Conservation (phyloP, 2,113 vertebrate species). For the Notarius lentiginosus region DNA sequence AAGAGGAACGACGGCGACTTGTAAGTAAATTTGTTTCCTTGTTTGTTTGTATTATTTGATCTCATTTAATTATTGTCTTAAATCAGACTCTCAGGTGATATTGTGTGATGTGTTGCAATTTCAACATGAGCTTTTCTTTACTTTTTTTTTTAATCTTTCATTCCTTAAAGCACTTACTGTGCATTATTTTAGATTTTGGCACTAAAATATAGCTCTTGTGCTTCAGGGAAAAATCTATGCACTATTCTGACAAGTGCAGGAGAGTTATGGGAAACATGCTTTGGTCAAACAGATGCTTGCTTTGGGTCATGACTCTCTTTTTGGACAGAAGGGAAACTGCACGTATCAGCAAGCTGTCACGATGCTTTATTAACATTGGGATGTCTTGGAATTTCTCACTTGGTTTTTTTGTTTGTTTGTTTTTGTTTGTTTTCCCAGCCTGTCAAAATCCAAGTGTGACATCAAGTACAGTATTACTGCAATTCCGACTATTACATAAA, state of each 20-base stretch:
- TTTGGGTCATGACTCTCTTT: constrained; percentile 34
- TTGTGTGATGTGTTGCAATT: background rate
- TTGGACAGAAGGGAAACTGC: constrained; percentile 8
- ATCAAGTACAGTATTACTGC: background rate
- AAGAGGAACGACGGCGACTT: constrained; percentile 92
- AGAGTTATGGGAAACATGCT: constrained; percentile 34
- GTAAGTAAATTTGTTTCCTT: constrained; percentile 70
- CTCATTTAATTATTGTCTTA: background rate
- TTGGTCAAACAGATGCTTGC: constrained; percentile 38
- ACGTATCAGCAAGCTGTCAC: constrained; percentile 16
- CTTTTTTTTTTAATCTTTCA: background rate
- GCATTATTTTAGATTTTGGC: background rate
- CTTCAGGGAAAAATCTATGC: background rate
- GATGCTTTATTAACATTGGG: background rate
- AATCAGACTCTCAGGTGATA: background rate
- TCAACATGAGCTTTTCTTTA: background rate
- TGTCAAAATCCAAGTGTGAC: background rate
- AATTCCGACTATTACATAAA: background rate
- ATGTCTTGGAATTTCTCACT: constrained; percentile 9
- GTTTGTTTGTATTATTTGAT: background rate
- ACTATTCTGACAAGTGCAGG: constrained; percentile 21
- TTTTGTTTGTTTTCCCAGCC: background rate
- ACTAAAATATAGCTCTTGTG: constrained; percentile 3
- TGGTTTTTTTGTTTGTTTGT: background rate
- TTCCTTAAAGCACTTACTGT: background rate